Evolutionary conservation across 2,113 vertebrate species (phyloP), one percentile per base, ranked within the genome.

Genomic region (Phylloscopus trochiloides): DNA sequence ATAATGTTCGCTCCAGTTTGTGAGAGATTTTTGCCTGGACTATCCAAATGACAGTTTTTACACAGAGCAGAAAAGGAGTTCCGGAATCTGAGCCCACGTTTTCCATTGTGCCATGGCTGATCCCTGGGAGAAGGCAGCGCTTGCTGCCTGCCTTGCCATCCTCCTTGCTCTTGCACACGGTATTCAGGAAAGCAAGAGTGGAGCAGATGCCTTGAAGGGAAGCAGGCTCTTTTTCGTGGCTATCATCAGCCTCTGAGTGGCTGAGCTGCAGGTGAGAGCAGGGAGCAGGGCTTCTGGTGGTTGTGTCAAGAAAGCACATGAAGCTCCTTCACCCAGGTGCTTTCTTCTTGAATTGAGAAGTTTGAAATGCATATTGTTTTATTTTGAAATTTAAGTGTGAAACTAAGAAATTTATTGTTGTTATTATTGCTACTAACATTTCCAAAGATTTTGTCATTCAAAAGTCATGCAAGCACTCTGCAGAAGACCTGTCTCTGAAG

Each of bases 311-410:
- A 71, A 91, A 43, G 34, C 14, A 40, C 19, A 9, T 12, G 34
- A 24, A 76, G 45, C 43, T 80, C 61, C 75, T 68, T 85, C 68
- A 71, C 28, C 8, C 31, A 15, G 11, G n/a, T 42, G 20, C 78
- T 78, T 51, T 59, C 59, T 52, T 57, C 72, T 67, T 28, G 58
- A 86, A 16, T 10, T 19, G 31, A 62, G 74, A 36, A 88, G 20
- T 62, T 67, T 31, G 62, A 83, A 92, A 80, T 32, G 17, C 15
- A 28, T 2, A 0, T 16, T 3, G 2, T 48, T 93, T 73, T 85
- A 57, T 67, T 93, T 87, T 48, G 29, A 88, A 82, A 88, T 79
- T 58, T 45, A 59, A 84, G 11, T 40, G 36, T 51, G 65, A 89
- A 94, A 95, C 82, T 43, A 66, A 86, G 42, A 42, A 57, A n/a